Evolutionary conservation across 2,113 vertebrate species (phyloP), one percentile per base, ranked within the genome.

Genomic region (Crotophaga sulcirostris): DNA sequence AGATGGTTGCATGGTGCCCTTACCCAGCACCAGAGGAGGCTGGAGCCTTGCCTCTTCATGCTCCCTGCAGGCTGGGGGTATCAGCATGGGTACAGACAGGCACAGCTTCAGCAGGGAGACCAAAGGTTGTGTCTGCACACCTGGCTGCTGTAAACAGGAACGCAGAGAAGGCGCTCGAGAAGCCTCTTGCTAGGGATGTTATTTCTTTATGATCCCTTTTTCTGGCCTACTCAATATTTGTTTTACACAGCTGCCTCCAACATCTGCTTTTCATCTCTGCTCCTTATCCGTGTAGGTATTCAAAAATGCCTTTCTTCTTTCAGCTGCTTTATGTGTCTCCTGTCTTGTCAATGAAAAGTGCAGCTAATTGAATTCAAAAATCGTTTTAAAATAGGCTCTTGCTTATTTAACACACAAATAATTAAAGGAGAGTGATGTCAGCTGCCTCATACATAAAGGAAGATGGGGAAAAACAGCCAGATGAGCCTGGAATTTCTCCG

Each of bases 211-310:
- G 25, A 45, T 73, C 49, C 82, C 78, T 85, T 77, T n/a, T 77
- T 72, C 85, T 90, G 87, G 75, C 47, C 67, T 55, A 24, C 63
- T 85, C 87, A 24, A 0, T 89, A 63, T 95, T 96, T 93, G 84
- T 67, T 94, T 94, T 82, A 82, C 6, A 12, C 91, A 96, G 87
- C 91, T 95, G 93, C 87, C 64, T 93, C 77, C 77, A 79, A 63
- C 83, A 92, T 97, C 94, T 97, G 93, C 92, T 97, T 97, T 87
- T 89, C 89, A 96, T 94, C 94, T 91, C 56, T 69, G 76, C 77
- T 83, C 73, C 82, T 45, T 86, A 44, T 44, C 93, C 86, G 8
- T 64, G 83, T 49, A 96, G 87, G 72, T 88, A 90, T 77, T 84
- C 60, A 63, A 51, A 94, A 91, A 82, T 56, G 77, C 94, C 33